Percentiles rank a stretch among this genome's conserved stretches.
phyloP scores from a whole-genome alignment of 2,113 vertebrate genomes.

The Upupa epops region DNA sequence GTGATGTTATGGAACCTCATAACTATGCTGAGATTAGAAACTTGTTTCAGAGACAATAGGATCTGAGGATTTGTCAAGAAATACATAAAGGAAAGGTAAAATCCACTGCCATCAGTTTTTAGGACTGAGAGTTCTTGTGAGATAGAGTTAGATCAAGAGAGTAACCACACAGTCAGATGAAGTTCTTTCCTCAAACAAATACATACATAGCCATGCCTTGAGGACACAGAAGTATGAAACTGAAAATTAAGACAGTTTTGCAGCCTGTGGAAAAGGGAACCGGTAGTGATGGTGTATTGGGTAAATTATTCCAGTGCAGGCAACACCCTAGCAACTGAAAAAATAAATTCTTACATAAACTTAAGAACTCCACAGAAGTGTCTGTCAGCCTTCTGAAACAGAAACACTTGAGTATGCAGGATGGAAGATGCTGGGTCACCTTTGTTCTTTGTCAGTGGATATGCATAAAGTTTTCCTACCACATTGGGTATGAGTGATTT shows the following conservation, averaged over 20 bases:
- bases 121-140: background rate
- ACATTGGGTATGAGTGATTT: background rate
- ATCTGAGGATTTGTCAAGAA: background rate
- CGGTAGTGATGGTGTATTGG: background rate
- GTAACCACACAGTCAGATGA: background rate
- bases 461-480: background rate
- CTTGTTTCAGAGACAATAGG: background rate
- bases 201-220: background rate
- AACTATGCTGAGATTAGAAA: background rate
- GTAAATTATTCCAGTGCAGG: background rate
- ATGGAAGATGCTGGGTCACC: background rate
- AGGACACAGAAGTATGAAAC: background rate
- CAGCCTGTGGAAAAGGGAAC: background rate
- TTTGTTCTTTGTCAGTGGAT: background rate
- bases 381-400: background rate
- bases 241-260: background rate
- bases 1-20: background rate
- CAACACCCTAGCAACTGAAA: background rate
- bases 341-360: background rate
- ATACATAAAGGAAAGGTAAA: background rate
- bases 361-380: background rate
- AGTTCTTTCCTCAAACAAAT: background rate
- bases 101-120: background rate
- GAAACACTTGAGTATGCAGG: background rate
- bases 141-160: background rate